Evolutionary conservation across 2,888 invertebrate species (phyloP).

Genomic region (Dusona sp.): DNA sequence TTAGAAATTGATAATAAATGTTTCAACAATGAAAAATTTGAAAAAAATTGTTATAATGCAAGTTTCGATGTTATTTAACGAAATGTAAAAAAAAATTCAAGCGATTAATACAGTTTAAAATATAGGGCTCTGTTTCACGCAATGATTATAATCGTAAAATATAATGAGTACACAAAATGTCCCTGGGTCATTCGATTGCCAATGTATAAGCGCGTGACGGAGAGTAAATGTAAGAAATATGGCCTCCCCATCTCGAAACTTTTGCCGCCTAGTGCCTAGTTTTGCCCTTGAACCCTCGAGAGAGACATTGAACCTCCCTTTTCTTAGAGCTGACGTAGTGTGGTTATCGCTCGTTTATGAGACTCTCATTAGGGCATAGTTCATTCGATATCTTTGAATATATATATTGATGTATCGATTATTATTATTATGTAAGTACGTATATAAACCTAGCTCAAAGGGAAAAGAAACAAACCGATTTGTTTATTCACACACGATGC

Average conservation of each 20-base stretch:
- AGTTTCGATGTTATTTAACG: too few relatives aligned
- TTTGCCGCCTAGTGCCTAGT: slow-evolving; percentile 14
- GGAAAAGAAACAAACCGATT: background rate
- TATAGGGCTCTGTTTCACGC: background rate
- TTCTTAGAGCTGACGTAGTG: slow-evolving; percentile 31
- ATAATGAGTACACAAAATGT: slow-evolving; percentile 30
- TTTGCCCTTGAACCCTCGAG: slow-evolving; percentile 66
- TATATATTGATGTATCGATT: slow-evolving; percentile 1
- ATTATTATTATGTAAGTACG: background rate
- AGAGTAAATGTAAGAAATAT: slow-evolving; percentile 7
- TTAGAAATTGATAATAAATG: too few relatives aligned
- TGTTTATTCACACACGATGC: background rate
- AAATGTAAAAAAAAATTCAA: background rate
- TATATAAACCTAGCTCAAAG: background rate
- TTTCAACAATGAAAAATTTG: too few relatives aligned
- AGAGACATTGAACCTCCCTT: slow-evolving; percentile 70
- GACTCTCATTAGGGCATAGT: slow-evolving; percentile 22
- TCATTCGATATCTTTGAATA: slow-evolving; percentile 8
- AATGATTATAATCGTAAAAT: slow-evolving; percentile 10
- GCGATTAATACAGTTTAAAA: background rate
- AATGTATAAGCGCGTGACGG: slow-evolving; percentile 23
- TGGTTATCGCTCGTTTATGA: slow-evolving; percentile 21
- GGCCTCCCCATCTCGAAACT: slow-evolving; percentile 46
- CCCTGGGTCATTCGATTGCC: slow-evolving; percentile 52
- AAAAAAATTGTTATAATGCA: too few relatives aligned